phyloP scores from a whole-genome alignment of 2,113 vertebrate species.

The Salminus brasiliensis region DNA sequence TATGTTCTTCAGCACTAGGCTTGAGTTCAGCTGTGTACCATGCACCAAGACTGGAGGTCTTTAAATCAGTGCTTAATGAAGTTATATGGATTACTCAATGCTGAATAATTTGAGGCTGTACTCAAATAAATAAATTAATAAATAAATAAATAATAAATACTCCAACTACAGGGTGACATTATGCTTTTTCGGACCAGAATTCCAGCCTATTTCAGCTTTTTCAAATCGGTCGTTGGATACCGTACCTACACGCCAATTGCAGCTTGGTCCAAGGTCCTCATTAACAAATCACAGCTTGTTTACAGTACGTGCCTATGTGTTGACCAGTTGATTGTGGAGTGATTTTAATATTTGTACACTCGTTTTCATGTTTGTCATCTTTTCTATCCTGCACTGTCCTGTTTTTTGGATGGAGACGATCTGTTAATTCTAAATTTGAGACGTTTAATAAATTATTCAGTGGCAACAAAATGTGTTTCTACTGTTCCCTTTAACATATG shows the following conservation, averaged over 20 bases:
- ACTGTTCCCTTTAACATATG: neutral
- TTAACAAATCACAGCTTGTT: neutral
- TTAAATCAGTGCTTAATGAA: neutral
- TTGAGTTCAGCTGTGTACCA: neutral
- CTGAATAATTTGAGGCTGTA: neutral
- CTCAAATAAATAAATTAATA: too few species aligned
- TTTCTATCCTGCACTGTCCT: neutral
- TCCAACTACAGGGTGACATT: neutral
- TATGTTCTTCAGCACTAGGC: neutral
- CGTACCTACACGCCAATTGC: neutral
- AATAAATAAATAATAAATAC: too few species aligned
- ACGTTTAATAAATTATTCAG: conserved; percentile 1
- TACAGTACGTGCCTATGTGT: neutral
- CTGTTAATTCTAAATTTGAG: neutral
- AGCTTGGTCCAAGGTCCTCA: neutral
- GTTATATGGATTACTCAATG: neutral
- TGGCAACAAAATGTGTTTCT: neutral
- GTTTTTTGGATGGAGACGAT: neutral
- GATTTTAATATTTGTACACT: conserved; percentile 9
- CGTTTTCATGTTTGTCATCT: neutral
- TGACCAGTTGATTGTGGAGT: neutral
- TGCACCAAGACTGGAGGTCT: neutral
- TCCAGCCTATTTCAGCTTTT: neutral
- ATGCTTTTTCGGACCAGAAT: neutral
- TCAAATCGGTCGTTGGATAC: neutral